Base-by-base conservation (phyloP, 2,888 invertebrate species). In the Yponomeuta cagnagella region DNA sequence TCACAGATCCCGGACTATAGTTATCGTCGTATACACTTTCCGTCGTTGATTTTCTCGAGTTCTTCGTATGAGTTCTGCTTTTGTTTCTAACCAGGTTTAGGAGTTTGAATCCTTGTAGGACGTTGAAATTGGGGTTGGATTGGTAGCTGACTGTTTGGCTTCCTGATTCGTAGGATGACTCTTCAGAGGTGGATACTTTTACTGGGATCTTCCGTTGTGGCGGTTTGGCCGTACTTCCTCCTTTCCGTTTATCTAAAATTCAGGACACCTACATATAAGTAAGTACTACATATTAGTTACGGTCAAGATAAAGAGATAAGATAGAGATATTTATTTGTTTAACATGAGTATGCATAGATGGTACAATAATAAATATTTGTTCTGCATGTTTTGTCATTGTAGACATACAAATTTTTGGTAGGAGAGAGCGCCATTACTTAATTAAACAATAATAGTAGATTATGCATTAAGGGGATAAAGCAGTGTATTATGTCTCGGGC, bases 31-130 rank as follows among this genome's bases (percentile, higher is more conserved):
- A 23, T 1, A 48, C 48, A 48, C 74, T 65, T 74, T 75, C 31
- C 76, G 74, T 23, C 76, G 74, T 63, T 79, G 76, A 10, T 77
- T 75, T 69, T 80, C 80, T 64, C 75, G 78, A 72, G 75, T 76
- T 68, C 67, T 75, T 77, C 30, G 74, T 75, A 64, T 78, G 75
- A 70, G 75, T 73, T 74, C 80, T 83, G 73, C 77, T 86, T 77
- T 80, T 87, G 72, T 80, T 82, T 69, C 77, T 78, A 52, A 80
- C 77, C 72, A 90, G 80, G 76, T 90, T 89, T 33, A 87, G 77
- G 1, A 91, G 82, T 79, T 90, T 91, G 74, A 89, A 91, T 37
- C 87, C 87, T 79, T 88, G 82, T 63, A 91, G 74, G 4, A 89
- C 86, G 75, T 88, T 84, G 71, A 90, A 92, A 75, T 90, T 83